Evolutionary conservation across 2,113 vertebrate species (phyloP).

Genomic region (Caracal caracal): DNA sequence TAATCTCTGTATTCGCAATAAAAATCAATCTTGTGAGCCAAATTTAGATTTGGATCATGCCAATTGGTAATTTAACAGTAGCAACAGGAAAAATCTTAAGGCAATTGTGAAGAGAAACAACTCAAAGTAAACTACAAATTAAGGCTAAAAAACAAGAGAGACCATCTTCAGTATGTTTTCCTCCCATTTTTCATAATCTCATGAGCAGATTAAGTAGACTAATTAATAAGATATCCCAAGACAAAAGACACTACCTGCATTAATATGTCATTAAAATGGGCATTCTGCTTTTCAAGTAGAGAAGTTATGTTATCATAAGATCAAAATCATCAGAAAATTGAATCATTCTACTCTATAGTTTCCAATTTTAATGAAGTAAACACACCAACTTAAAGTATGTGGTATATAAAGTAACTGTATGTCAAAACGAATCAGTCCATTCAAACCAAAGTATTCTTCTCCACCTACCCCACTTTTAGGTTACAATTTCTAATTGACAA

Average conservation of each 20-base stretch:
- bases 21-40: neutral
- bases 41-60: neutral
- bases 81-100: neutral
- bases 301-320: neutral
- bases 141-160: neutral
- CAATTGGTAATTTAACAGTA: neutral
- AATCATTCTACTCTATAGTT: neutral
- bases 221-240: neutral
- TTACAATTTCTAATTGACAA: neutral
- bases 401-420: neutral
- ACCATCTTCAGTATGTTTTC: neutral
- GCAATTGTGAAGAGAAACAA: neutral
- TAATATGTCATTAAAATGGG: neutral
- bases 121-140: neutral
- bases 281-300: neutral
- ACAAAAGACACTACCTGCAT: neutral
- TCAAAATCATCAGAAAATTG: neutral
- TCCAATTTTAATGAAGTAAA: neutral
- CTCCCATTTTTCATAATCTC: neutral
- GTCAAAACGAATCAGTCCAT: neutral
- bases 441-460: neutral
- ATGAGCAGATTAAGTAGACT: neutral
- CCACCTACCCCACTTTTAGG: neutral
- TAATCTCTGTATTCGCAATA: neutral
- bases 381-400: neutral